These are phyloP conservation scores for Orthosia incerta DNA, from an alignment of 2,888 invertebrate species.

Conservation along the genomic window DNA sequence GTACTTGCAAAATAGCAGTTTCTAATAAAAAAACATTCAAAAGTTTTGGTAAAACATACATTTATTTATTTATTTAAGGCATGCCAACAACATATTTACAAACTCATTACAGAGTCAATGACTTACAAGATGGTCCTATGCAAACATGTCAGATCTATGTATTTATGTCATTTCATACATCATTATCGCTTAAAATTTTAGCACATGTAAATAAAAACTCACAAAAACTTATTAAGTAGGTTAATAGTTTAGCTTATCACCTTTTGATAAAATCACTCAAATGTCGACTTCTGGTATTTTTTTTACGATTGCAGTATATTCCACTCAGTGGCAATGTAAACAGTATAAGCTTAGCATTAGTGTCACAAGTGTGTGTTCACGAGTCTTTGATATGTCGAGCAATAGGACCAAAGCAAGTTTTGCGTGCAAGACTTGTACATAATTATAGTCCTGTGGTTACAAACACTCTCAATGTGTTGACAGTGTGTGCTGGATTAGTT, in stretches of 20 bases:
- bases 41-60: neutral
- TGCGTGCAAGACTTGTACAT: neutral
- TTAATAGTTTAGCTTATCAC: conserved; percentile 35
- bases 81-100: too few species aligned
- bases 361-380: neutral
- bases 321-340: conserved; percentile 10
- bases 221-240: conserved; percentile 12
- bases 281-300: neutral
- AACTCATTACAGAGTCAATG: too few species aligned
- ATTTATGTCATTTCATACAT: too few species aligned
- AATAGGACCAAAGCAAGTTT: neutral
- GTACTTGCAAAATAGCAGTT: neutral
- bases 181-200: neutral
- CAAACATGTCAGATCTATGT: too few species aligned
- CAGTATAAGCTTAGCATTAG: neutral
- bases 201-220: neutral
- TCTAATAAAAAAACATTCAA: neutral
- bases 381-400: neutral
- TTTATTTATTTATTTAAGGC: too few species aligned
- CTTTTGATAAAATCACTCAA: conserved; percentile 26
- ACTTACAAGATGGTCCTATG: too few species aligned
- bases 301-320: conserved; percentile 5
- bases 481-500: neutral
- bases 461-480: neutral
- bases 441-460: neutral